Evolutionary conservation across 64 coral and sea anemone species (phyloP).

Genomic region (Porites australiensis): DNA sequence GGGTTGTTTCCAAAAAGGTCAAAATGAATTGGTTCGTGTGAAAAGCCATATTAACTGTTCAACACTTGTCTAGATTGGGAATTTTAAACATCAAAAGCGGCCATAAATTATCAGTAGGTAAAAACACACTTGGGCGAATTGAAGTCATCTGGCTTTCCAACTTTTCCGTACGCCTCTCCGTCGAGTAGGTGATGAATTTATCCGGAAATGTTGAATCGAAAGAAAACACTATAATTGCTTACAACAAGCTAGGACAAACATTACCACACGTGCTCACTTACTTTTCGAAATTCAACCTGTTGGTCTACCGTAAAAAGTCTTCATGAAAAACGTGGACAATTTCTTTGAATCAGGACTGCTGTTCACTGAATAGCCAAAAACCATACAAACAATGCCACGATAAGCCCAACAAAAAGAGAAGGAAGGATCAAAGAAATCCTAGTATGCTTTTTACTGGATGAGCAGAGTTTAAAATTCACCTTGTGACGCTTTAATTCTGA

Average conservation of each 20-base stretch:
- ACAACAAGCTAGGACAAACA: constrained; percentile 37
- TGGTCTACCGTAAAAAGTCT: neutral
- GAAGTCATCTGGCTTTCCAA: constrained; percentile 66
- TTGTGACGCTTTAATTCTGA: neutral
- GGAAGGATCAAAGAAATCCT: neutral
- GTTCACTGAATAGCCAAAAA: neutral
- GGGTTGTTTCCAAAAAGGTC: neutral
- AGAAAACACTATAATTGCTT: constrained; percentile 58
- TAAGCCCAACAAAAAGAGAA: neutral
- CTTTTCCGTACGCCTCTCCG: constrained; percentile 75
- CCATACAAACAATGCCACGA: neutral
- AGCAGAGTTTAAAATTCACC: constrained; percentile 23
- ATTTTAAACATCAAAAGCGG: constrained; percentile 79
- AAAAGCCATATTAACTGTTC: neutral
- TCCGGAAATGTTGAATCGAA: constrained; percentile 84
- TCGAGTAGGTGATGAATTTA: constrained; percentile 85
- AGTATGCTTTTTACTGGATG: neutral
- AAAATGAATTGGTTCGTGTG: neutral
- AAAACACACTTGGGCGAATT: constrained; percentile 66
- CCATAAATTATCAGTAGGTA: constrained; percentile 68
- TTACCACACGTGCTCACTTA: constrained; percentile 29
- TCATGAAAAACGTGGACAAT: constrained; percentile 8
- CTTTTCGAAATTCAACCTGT: neutral
- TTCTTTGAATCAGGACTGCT: constrained; percentile 15
- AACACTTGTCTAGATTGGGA: constrained; percentile 16